These are phyloP conservation scores for Trachurus trachurus DNA, from an alignment of 2,797 vertebrate species.

Conservation along the genomic window DNA sequence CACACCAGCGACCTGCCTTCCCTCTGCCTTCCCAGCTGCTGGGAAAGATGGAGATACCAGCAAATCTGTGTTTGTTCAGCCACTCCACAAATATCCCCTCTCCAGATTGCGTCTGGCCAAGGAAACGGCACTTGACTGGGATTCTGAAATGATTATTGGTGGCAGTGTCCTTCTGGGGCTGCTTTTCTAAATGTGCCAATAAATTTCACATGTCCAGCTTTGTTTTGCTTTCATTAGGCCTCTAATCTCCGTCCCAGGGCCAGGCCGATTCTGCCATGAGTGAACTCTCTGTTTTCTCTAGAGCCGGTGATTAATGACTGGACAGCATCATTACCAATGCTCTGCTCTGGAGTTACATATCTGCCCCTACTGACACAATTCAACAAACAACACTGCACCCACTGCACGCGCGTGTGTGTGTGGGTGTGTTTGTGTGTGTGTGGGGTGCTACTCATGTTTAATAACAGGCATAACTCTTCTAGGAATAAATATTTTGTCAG, in stretches of 20 bases:
- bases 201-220: conserved; percentile 91
- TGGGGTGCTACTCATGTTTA: conserved; percentile 21
- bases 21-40: conserved; percentile 81
- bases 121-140: conserved; percentile 86
- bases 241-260: conserved; percentile 87
- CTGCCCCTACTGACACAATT: conserved; percentile 72
- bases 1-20: conserved; percentile 74
- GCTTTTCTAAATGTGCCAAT: conserved; percentile 88
- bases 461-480: conserved; percentile 12
- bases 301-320: conserved; percentile 86
- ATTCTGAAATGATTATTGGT: conserved; percentile 87
- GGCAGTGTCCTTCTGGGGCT: conserved; percentile 86
- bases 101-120: conserved; percentile 83
- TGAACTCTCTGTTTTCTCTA: conserved; percentile 87
- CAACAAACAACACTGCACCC: conserved; percentile 45
- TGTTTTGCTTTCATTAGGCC: conserved; percentile 91
- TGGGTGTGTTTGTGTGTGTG: neutral
- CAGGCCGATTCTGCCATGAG: conserved; percentile 81
- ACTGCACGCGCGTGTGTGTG: conserved; percentile 17
- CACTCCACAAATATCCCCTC: conserved; percentile 90
- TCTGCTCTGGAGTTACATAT: conserved; percentile 81
- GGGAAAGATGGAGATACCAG: conserved; percentile 89
- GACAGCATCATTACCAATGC: conserved; percentile 81
- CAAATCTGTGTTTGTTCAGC: conserved; percentile 92
- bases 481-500: conserved; percentile 13